Percentiles rank a stretch among this genome's conserved stretches.
phyloP scores from a whole-genome alignment of 2,113 vertebrate genomes.

The Meriones unguiculatus region DNA sequence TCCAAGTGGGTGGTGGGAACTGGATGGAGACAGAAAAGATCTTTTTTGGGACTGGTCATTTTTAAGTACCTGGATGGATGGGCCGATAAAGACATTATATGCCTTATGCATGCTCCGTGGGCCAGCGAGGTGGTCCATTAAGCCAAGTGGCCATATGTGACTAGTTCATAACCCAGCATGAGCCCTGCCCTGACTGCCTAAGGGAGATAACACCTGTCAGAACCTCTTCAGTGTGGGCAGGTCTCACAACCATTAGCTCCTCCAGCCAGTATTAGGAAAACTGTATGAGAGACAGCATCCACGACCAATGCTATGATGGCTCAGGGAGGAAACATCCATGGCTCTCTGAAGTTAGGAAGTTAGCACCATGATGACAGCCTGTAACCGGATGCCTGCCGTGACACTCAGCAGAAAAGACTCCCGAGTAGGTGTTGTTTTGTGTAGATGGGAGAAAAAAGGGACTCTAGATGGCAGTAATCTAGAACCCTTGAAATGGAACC shows the following conservation, averaged over 20 bases:
- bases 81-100: not conserved
- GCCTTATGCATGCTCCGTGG: not conserved
- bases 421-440: conserved; percentile 73
- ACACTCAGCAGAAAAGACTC: conserved; percentile 83
- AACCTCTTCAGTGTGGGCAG: not conserved
- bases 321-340: conserved; percentile 82
- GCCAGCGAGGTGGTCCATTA: not conserved
- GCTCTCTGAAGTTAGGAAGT: conserved; percentile 82
- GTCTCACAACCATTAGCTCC: not conserved
- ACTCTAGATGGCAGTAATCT: conserved; percentile 74
- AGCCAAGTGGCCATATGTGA: not conserved
- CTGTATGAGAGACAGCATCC: conserved; percentile 68
- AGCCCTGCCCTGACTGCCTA: not conserved
- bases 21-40: not conserved
- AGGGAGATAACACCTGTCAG: not conserved
- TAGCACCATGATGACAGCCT: conserved; percentile 79
- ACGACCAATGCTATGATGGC: conserved; percentile 71
- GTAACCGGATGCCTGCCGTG: conserved; percentile 79
- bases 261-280: conserved; percentile 2
- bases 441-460: conserved; percentile 34
- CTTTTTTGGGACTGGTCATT: not conserved
- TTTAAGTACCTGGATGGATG: not conserved
- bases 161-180: not conserved
- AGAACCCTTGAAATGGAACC: conserved; percentile 77
- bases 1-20: no score